phyloP scores from a whole-genome alignment of 2,888 invertebrate species.

The Acanthosepion pharaonis region DNA sequence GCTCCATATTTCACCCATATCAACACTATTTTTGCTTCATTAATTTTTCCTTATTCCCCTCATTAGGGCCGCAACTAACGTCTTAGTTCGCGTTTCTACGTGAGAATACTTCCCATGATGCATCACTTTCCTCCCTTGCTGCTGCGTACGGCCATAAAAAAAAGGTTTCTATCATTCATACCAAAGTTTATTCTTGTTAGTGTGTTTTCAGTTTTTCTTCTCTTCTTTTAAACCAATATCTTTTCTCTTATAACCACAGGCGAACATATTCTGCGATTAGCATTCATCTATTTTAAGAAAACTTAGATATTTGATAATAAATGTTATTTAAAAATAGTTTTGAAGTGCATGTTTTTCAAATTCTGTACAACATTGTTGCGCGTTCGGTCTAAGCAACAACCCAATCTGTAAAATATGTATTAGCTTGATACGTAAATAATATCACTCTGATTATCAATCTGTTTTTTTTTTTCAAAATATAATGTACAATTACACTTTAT shows the following conservation, averaged over 20 bases:
- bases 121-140: not conserved
- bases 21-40: not conserved
- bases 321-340: too few species aligned
- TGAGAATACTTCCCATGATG: constrained; percentile 11
- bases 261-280: not conserved
- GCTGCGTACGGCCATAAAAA: not conserved
- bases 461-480: too few species aligned
- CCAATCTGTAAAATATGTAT: too few species aligned
- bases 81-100: not conserved
- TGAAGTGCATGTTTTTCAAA: too few species aligned
- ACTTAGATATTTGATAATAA: too few species aligned
- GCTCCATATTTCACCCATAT: not conserved
- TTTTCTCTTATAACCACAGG: not conserved
- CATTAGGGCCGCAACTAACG: not conserved
- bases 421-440: too few species aligned
- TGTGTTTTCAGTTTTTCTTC: not conserved
- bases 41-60: not conserved
- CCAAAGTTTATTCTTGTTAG: not conserved
- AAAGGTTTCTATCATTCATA: not conserved
- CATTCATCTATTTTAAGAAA: too few species aligned
- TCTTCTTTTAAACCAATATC: not conserved
- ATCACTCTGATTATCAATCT: too few species aligned
- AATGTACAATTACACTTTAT: too few species aligned
- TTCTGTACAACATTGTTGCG: too few species aligned
- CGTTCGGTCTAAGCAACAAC: too few species aligned